Evolutionary conservation across 2,888 invertebrate genomes (phyloP).

Genomic region (Xestia sexstrigata): DNA sequence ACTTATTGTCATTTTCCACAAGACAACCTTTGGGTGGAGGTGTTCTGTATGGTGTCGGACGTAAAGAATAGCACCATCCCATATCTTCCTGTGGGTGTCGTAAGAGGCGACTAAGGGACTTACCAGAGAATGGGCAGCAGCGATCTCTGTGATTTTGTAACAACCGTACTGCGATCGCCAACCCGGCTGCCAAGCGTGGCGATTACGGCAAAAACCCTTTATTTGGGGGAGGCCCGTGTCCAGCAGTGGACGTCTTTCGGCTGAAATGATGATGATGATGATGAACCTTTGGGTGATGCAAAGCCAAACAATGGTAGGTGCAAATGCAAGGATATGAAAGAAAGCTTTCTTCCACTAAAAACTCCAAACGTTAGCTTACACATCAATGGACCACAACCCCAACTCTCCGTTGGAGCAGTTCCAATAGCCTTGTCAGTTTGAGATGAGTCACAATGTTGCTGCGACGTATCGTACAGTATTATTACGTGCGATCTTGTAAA

Average conservation of each 20-base stretch:
- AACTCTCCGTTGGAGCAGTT: conserved; percentile 63
- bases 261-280: too few species aligned
- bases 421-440: conserved; percentile 74
- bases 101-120: too few species aligned
- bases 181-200: too few species aligned
- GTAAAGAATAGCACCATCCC: too few species aligned
- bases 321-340: background rate
- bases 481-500: conserved; percentile 53
- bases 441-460: conserved; percentile 69
- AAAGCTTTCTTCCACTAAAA: background rate
- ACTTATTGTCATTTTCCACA: background rate
- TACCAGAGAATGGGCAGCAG: too few species aligned
- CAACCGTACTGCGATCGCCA: too few species aligned
- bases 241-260: too few species aligned
- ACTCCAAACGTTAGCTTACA: conserved; percentile 18
- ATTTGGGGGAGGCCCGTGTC: too few species aligned
- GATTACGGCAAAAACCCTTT: too few species aligned
- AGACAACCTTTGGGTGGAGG: background rate
- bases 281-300: background rate
- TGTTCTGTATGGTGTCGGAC: too few species aligned
- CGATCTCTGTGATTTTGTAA: too few species aligned
- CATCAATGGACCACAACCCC: conserved; percentile 3
- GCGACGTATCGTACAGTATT: conserved; percentile 54
- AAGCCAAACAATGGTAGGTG: background rate
- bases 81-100: too few species aligned